Evolutionary conservation across 2,113 vertebrate species (phyloP), one percentile per base, ranked within the genome.

Genomic region (Martes martes): DNA sequence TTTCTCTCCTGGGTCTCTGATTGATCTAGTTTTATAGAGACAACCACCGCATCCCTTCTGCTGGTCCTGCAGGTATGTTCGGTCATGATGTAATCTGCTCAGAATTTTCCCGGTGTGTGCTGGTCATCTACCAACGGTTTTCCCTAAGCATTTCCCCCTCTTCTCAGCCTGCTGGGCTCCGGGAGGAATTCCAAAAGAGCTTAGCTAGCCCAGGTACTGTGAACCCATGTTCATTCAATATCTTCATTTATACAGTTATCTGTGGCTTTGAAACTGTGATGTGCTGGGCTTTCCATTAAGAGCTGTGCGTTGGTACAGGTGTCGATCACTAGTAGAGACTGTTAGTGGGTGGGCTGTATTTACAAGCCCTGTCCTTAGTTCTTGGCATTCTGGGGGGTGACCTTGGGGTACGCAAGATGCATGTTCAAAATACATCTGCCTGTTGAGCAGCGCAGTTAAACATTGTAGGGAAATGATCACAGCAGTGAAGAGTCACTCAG

Each of bases 271-370:
- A 55, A 33, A 31, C 11, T 0, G 10, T 31, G 83, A 3, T 2
- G 2, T 10, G 18, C 2, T 4, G 23, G 36, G 2, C 18, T 57
- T n/a, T 16, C 57, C 24, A 0, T 31, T 6, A 14, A 50, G 52
- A 45, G 33, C 4, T 1, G 19, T 6, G 10, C 16, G 2, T 6
- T 21, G 85, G 45, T 1, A 2, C 11, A 31, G 18, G 5, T 4
- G 19, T 14, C 10, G 28, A 3, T 67, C 26, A 0, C 31, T 42
- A 15, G 83, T 21, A 63, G 73, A 45, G 21, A 28, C 42, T 14
- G 52, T 55, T 23, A 18, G 82, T 7, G n/a, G 10, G 45, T 6
- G 3, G 11, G 11, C 19, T 24, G 63, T 31, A 7, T 14, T 80
- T 7, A 31, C 18, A 76, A 83, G 45, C 67, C 31, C 57, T 6